Conservation (phyloP, 2,113 vertebrate species). For the Cisticola juncidis region DNA sequence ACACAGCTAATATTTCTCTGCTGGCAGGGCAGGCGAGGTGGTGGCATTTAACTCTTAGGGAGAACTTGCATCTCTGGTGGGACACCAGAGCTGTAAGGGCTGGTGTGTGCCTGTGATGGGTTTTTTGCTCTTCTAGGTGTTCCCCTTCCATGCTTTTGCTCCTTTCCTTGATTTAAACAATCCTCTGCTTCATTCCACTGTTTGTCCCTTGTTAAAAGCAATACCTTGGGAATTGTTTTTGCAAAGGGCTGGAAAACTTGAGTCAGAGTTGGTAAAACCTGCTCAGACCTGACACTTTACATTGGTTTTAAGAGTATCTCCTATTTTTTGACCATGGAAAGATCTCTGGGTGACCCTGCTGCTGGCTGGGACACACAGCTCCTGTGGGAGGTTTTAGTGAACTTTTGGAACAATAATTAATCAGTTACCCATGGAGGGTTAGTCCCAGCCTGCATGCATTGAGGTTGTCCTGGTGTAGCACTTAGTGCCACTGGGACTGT, state of each 20-base stretch:
- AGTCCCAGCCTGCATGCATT: not conserved
- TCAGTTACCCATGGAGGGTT: not conserved
- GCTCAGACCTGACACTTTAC: not conserved
- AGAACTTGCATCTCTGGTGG: not conserved
- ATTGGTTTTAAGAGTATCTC: not conserved
- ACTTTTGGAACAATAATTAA: not conserved
- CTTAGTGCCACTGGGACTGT: not conserved
- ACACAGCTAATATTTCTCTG: slow-evolving; percentile 35
- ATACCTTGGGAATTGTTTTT: not conserved
- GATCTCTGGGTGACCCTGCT: not conserved
- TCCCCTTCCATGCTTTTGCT: not conserved
- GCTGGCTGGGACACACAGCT: not conserved
- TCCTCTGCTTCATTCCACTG: not conserved
- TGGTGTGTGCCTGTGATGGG: not conserved
- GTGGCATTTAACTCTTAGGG: not conserved
- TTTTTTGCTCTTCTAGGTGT: not conserved
- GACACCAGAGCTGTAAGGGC: not conserved
- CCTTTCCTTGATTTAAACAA: not conserved
- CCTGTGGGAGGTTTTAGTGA: not conserved
- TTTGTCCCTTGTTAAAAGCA: not conserved
- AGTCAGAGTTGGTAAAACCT: not conserved
- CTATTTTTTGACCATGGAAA: not conserved
- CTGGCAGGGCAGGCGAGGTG: not conserved
- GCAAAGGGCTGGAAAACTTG: not conserved
- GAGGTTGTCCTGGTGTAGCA: not conserved